phyloP scores from a whole-genome alignment of 2,113 vertebrate species.

The Festucalex cinctus region DNA sequence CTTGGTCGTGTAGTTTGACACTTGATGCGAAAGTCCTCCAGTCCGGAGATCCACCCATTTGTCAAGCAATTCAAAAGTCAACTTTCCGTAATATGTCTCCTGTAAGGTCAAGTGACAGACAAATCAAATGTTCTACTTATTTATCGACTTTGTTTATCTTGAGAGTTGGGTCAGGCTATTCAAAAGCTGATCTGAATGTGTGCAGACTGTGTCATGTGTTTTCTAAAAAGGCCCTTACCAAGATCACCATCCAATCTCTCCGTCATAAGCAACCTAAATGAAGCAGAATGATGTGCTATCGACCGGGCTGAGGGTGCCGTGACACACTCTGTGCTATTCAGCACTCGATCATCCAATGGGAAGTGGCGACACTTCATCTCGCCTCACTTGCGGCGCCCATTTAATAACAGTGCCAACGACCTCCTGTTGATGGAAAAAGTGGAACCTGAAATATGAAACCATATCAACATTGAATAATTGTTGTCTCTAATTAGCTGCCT shows the following conservation, averaged over 20 bases:
- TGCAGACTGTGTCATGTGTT: slow-evolving; percentile 21
- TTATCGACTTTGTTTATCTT: not conserved
- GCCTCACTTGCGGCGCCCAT: not conserved
- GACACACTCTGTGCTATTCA: slow-evolving; percentile 32
- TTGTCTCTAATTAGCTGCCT: too few species aligned
- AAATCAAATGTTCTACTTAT: not conserved
- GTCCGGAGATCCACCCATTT: not conserved
- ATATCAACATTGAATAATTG: too few species aligned
- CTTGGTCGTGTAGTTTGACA: not conserved
- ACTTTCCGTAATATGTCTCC: not conserved
- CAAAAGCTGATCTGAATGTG: slow-evolving; percentile 8
- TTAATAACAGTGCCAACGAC: not conserved
- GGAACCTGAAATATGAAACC: too few species aligned
- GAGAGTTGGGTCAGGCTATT: slow-evolving; percentile 7
- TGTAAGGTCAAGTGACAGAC: not conserved
- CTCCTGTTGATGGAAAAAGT: not conserved
- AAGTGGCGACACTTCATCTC: slow-evolving; percentile 17
- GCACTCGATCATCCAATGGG: slow-evolving; percentile 32
- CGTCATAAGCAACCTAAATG: slow-evolving; percentile 34
- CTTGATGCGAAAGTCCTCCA: not conserved
- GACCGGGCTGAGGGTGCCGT: slow-evolving; percentile 39
- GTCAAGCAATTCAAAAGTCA: not conserved
- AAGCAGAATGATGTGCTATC: slow-evolving; percentile 59
- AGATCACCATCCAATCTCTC: slow-evolving; percentile 28
- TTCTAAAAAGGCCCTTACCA: slow-evolving; percentile 9